Evolutionary conservation across 2,888 invertebrate genomes (phyloP).

Genomic region (Epistrophe eligans): DNA sequence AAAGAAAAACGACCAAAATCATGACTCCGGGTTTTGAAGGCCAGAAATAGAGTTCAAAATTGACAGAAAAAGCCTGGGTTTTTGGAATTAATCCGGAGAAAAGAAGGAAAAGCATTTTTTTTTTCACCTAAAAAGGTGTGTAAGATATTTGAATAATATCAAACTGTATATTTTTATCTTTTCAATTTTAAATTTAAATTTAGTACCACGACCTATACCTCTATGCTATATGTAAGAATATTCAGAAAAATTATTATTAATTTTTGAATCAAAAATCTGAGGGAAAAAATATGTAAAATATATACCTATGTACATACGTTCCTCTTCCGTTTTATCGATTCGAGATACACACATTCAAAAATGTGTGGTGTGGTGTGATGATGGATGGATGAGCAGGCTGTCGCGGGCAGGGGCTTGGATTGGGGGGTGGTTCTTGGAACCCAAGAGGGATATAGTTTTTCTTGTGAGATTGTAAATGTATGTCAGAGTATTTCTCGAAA

Average conservation of each 20-base stretch:
- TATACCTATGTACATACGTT: conserved; percentile 42
- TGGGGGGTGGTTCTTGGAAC: conserved; percentile 11
- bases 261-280: conserved; percentile 27
- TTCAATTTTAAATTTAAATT: neutral
- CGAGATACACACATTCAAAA: conserved; percentile 74
- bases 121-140: conserved; percentile 45
- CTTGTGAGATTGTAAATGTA: conserved; percentile 72
- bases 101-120: conserved; percentile 3
- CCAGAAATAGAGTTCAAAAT: conserved; percentile 36
- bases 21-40: conserved; percentile 71
- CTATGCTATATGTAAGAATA: neutral
- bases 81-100: conserved; percentile 42
- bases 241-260: conserved; percentile 4
- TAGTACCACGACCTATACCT: neutral
- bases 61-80: conserved; percentile 45
- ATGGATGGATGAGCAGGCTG: conserved; percentile 7
- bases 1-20: conserved; percentile 61
- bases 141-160: neutral
- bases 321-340: conserved; percentile 76
- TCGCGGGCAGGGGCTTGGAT: neutral
- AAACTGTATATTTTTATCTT: neutral
- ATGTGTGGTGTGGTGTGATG: conserved; percentile 63
- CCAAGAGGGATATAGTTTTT: conserved; percentile 60
- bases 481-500: conserved; percentile 67
- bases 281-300: conserved; percentile 58